Conservation (phyloP, 2,797 vertebrate genomes). For the Myoxocephalus aenaeus region DNA sequence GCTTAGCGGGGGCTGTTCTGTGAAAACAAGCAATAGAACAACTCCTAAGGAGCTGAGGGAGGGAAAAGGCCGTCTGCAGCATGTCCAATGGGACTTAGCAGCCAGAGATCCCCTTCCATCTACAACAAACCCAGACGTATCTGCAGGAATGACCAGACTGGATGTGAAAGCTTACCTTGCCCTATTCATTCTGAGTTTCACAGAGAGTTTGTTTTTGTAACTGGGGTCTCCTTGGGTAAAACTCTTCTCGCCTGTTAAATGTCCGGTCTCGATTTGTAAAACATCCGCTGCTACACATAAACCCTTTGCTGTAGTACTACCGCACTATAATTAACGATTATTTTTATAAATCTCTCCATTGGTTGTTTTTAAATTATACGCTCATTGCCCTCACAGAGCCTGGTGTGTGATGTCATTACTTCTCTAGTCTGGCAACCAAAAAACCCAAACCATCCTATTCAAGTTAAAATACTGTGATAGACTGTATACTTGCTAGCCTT, state of each 20-base stretch:
- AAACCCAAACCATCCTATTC: background rate
- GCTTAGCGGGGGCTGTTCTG: conserved; percentile 66
- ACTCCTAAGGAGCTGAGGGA: conserved; percentile 58
- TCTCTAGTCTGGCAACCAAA: background rate
- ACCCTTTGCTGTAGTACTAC: background rate
- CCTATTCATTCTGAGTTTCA: conserved; percentile 33
- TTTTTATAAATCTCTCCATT: background rate
- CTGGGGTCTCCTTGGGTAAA: conserved; percentile 4
- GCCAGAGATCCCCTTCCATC: conserved; percentile 51
- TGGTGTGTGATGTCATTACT: background rate
- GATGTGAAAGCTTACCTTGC: conserved; percentile 41
- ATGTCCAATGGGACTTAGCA: conserved; percentile 65
- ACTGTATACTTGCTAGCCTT: background rate
- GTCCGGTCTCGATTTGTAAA: background rate
- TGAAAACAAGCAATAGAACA: conserved; percentile 71
- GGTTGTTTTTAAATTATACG: background rate
- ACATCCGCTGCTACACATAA: background rate
- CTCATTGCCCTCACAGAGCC: background rate
- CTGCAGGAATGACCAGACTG: conserved; percentile 43
- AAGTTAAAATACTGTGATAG: background rate
- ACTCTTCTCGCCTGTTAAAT: background rate
- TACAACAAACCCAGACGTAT: conserved; percentile 46
- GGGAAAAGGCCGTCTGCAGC: conserved; percentile 55
- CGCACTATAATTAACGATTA: background rate
- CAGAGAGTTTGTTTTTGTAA: conserved; percentile 38